Evolutionary conservation across 2,113 vertebrate species (phyloP), one percentile per base, ranked within the genome.

Genomic region (Amphiprion percula): DNA sequence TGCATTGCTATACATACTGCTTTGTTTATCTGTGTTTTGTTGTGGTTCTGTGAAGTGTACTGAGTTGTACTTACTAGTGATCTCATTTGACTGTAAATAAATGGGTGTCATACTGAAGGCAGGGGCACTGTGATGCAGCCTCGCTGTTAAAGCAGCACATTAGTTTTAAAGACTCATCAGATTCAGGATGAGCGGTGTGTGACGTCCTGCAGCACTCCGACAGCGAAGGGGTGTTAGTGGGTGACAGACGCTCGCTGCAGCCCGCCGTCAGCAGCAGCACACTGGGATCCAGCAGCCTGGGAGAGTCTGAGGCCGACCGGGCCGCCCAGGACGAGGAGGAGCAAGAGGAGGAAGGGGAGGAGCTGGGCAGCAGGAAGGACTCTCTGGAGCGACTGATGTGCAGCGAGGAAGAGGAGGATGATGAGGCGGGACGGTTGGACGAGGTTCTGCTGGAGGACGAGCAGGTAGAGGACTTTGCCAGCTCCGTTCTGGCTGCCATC

Each of bases 401-500:
- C 52, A 85, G 80, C 0, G 11, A 93, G 53, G 87, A 88, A 54
- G 92, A 90, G 28, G 74, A 93, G 66, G 74, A 64, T 12, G 61
- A 65, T 0, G 84, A 55, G 56, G 33, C 0, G 39, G 84, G 85
- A 19, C 67, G 10, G 11, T 33, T 70, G 37, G 95, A 96, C 11
- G 93, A 95, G 78, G 87, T 93, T 65, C 84, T 95, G 82, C 90
- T 93, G 81, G 94, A 94, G 92, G 95, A 92, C 23, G 94, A 96
- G 58, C 96, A 97, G 96, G 96, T 96, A 96, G 95, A 95, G 1
- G 96, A 96, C 90, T 96, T 96, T 83, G 92, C 94, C 87, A 95
- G 94, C 87, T 95, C 95, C n/a, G 91, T 97, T 92, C 93, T 96
- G 88, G 95, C 94, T 5, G 95, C 95, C 86, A 95, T 96, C 89